Evolutionary conservation across 2,888 invertebrate genomes (phyloP).

Genomic region (Antitype chi): DNA sequence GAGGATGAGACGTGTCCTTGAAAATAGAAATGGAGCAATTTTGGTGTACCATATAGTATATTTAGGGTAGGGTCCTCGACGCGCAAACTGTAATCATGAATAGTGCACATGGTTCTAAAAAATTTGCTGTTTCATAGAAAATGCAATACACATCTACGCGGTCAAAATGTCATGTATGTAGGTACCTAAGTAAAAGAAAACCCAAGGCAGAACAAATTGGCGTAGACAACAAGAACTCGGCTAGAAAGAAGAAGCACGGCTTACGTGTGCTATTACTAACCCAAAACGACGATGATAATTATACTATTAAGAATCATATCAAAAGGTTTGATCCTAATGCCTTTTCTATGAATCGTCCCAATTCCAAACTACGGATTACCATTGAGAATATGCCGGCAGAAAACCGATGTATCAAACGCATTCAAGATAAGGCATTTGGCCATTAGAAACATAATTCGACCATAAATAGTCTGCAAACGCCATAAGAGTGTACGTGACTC

Average conservation of each 20-base stretch:
- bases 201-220: neutral
- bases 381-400: neutral
- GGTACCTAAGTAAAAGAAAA: too few relatives aligned
- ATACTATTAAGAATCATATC: neutral
- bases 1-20: neutral
- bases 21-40: neutral
- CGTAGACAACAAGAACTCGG: neutral
- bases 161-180: too few relatives aligned
- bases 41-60: neutral
- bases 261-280: neutral
- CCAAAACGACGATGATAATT: neutral
- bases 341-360: neutral
- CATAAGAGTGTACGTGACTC: slow-evolving; percentile 32
- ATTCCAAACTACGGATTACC: neutral
- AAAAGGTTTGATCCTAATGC: neutral
- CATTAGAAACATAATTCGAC: slow-evolving; percentile 18
- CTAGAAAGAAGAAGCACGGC: neutral
- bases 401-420: neutral
- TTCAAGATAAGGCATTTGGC: neutral
- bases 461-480: slow-evolving; percentile 13
- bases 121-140: too few relatives aligned
- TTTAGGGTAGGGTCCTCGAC: too few relatives aligned
- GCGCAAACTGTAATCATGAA: too few relatives aligned
- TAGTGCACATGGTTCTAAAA: too few relatives aligned
- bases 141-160: too few relatives aligned